A percentile compares a stretch with the other conserved stretches of the same genome.
Conservation (phyloP, 2,888 invertebrate species). For the Drosophila merina region DNA sequence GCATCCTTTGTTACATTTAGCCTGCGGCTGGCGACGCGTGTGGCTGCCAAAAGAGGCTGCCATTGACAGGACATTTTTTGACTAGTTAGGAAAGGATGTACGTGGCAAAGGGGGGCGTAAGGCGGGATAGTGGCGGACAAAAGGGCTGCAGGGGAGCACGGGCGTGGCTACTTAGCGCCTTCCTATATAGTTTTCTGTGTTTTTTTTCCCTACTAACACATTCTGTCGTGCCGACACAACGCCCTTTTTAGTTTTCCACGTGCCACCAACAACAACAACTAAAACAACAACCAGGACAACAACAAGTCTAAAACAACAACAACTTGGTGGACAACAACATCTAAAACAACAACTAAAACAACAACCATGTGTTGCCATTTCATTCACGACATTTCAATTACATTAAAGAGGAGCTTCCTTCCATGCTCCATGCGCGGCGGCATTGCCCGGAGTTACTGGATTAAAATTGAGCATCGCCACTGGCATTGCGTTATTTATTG, state of each 20-base stretch:
- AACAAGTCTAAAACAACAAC: neutral
- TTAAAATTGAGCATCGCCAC: conserved; percentile 29
- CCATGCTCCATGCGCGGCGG: neutral
- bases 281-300: neutral
- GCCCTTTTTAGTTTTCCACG: conserved; percentile 26
- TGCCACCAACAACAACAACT: conserved; percentile 4
- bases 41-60: conserved; percentile 50
- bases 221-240: neutral
- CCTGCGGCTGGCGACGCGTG: conserved; percentile 41
- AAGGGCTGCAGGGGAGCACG: neutral
- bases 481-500: neutral
- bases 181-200: conserved; percentile 18
- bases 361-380: conserved; percentile 46
- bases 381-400: conserved; percentile 55
- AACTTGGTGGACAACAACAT: conserved; percentile 19
- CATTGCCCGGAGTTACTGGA: conserved; percentile 9
- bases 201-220: neutral
- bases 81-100: neutral
- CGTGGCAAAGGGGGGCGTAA: conserved; percentile 21
- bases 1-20: conserved; percentile 28
- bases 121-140: neutral
- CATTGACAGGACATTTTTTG: conserved; percentile 58
- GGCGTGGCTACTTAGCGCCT: conserved; percentile 40
- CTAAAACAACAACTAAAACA: conserved; percentile 11
- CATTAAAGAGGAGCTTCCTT: conserved; percentile 35